A percentile compares a stretch with the other conserved stretches of the same genome.
Evolutionary conservation across 2,888 invertebrate genomes (phyloP).

Genomic region (Heliconius charithonia): DNA sequence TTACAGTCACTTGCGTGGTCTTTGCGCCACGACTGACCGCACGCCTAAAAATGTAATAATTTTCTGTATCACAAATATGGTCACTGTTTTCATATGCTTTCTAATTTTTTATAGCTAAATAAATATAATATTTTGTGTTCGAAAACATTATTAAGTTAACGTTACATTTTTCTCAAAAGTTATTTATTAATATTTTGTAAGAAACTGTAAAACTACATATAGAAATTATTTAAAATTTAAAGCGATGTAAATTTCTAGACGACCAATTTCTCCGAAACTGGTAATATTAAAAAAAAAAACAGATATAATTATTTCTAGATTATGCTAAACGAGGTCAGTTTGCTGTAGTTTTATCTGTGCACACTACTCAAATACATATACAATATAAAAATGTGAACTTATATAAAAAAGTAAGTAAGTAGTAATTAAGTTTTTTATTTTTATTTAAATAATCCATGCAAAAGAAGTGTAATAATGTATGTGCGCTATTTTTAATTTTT

Average conservation of each 20-base stretch:
- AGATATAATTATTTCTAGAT: constrained; percentile 11
- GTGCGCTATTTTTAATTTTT: not conserved
- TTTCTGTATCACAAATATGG: not conserved
- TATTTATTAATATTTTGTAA: not conserved
- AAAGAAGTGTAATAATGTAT: not conserved
- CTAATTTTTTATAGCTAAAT: not conserved
- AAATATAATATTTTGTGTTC: not conserved
- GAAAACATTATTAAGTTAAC: not conserved
- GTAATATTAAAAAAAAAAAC: not conserved
- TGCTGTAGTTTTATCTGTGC: not conserved
- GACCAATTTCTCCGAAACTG: not conserved
- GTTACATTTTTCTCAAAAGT: not conserved
- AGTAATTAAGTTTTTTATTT: not conserved
- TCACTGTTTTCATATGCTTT: too few species aligned
- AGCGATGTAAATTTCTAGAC: constrained; percentile 4
- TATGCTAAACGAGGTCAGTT: not conserved
- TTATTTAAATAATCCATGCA: not conserved
- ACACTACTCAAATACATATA: not conserved
- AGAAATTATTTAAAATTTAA: not conserved
- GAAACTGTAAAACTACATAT: not conserved
- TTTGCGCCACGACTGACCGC: too few species aligned
- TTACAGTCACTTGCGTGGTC: too few species aligned
- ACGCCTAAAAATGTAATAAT: not conserved
- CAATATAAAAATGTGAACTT: not conserved
- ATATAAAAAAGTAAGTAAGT: too few species aligned